Evolutionary conservation across 53 echinoderm and acorn worm species (phyloP).

Genomic region (Glandiceps talaboti): DNA sequence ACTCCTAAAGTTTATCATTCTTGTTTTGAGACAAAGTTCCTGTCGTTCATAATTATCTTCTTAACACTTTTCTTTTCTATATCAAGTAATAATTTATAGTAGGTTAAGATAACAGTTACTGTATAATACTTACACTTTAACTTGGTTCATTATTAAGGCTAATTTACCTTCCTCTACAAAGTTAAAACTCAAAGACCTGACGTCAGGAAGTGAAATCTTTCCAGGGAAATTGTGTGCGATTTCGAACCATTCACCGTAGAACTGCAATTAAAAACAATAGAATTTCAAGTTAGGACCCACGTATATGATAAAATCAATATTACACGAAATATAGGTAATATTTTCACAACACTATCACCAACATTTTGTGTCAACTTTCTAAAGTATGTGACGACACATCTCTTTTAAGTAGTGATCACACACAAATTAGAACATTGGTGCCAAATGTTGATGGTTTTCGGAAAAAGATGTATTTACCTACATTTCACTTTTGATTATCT

Average conservation of each 20-base stretch:
- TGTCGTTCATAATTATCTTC: background rate
- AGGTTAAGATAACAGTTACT: background rate
- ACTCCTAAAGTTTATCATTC: no score
- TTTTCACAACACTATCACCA: no score
- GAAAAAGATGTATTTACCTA: no score
- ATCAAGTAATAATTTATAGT: background rate
- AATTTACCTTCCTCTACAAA: constrained; percentile 3
- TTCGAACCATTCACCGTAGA: constrained; percentile 60
- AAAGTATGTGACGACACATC: no score
- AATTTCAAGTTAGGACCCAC: no score
- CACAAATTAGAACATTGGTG: no score
- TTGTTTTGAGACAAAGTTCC: background rate
- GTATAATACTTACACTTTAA: constrained; percentile 63
- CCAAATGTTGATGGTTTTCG: no score
- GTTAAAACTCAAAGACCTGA: constrained; percentile 29
- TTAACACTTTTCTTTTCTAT: background rate
- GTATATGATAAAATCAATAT: no score
- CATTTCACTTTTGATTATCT: background rate
- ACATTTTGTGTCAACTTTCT: no score
- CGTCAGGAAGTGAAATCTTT: constrained; percentile 20
- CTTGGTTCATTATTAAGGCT: constrained; percentile 31
- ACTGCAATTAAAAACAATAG: no score
- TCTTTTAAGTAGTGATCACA: no score
- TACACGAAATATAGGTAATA: no score
- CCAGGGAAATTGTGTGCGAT: constrained; percentile 22